Percentiles rank a stretch among this genome's conserved stretches.
phyloP scores from a whole-genome alignment of 2,113 vertebrate species.

The Protomyctophum bolini region DNA sequence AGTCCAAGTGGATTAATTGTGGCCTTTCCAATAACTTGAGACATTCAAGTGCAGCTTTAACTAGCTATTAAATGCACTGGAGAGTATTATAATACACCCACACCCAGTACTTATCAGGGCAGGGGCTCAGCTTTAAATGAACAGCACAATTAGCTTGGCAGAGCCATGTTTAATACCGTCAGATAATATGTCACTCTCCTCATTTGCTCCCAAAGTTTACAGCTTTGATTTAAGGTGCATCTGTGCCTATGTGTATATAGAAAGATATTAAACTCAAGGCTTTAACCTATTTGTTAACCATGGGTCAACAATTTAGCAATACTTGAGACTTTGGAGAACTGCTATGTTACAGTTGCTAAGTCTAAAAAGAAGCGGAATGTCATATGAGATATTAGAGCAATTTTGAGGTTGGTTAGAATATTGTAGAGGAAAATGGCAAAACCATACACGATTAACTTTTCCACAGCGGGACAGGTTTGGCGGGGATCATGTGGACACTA shows the following conservation, averaged over 20 bases:
- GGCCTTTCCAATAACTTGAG: conserved; percentile 34
- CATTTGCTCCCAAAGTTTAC: neutral
- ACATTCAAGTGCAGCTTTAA: conserved; percentile 33
- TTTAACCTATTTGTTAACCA: neutral
- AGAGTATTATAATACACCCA: conserved; percentile 22
- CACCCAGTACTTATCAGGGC: conserved; percentile 33
- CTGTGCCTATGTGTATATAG: neutral
- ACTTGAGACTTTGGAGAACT: neutral
- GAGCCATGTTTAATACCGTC: conserved; percentile 34
- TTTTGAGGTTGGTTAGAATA: neutral
- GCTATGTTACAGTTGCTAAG: too few species aligned
- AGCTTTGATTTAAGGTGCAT: neutral
- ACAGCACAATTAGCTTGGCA: conserved; percentile 32
- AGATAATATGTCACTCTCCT: conserved; percentile 15
- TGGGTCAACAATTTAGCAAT: neutral
- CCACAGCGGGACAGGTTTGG: conserved; percentile 6
- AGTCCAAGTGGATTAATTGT: conserved; percentile 32
- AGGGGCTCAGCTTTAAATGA: conserved; percentile 4
- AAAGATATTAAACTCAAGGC: neutral
- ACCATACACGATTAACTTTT: conserved; percentile 4
- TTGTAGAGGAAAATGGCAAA: neutral
- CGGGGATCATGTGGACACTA: neutral
- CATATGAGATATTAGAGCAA: neutral
- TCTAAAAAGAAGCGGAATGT: too few species aligned
- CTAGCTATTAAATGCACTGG: conserved; percentile 21